Conservation (phyloP, 2,113 vertebrate genomes). For the Zosterops hypoxanthus region DNA sequence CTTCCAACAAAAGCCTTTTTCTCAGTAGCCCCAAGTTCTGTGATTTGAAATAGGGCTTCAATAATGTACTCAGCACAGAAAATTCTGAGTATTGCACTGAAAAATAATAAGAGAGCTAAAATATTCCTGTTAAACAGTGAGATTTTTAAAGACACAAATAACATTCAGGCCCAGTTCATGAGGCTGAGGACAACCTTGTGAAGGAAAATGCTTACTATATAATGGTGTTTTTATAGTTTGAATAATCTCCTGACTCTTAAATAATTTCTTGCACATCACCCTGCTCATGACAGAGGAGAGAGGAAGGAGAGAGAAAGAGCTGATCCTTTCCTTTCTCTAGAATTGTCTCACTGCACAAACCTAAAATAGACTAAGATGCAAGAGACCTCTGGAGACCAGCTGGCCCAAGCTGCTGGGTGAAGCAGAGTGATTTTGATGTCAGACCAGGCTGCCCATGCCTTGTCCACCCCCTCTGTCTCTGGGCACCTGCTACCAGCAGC, state of each 20-base stretch:
- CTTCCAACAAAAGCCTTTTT: neutral
- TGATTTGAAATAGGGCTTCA: neutral
- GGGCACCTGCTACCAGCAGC: neutral
- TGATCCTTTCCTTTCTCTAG: neutral
- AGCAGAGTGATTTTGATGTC: neutral
- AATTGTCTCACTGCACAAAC: neutral
- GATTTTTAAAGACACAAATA: neutral
- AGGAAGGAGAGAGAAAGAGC: neutral
- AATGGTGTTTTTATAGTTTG: neutral
- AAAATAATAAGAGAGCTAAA: neutral
- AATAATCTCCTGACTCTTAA: neutral
- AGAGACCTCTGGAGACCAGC: neutral
- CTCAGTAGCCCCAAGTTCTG: neutral
- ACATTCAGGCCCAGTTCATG: neutral
- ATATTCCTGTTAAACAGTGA: neutral
- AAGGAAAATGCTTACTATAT: neutral
- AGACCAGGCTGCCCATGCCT: neutral
- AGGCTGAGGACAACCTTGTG: neutral
- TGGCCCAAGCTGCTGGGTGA: neutral
- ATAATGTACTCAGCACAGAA: neutral
- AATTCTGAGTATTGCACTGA: neutral
- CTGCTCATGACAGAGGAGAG: neutral
- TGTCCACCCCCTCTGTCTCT: rapidly evolving
- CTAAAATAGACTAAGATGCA: neutral
- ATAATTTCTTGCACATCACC: neutral